These are phyloP conservation scores for Macrotus californicus DNA, from an alignment of 2,113 vertebrate species.

Conservation along the genomic window DNA sequence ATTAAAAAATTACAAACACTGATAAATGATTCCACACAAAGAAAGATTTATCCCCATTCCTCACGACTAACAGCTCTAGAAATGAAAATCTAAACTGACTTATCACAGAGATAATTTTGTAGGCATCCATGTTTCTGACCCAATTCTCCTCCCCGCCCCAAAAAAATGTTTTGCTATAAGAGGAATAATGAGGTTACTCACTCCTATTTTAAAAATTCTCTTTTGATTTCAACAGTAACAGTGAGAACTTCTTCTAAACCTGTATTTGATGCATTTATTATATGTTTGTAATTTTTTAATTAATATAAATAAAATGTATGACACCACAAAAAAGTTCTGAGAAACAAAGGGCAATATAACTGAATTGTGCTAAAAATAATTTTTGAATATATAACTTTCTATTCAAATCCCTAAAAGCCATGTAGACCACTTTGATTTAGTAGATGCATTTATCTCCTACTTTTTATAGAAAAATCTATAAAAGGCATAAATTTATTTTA, in stretches of 20 bases:
- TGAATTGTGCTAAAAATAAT: background rate
- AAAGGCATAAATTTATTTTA: background rate
- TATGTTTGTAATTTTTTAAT: background rate
- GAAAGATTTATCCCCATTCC: background rate
- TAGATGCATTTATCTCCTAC: background rate
- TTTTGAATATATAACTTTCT: background rate
- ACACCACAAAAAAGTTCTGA: background rate
- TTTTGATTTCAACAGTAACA: background rate
- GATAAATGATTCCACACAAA: background rate
- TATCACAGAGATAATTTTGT: background rate
- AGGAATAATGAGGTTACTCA: background rate
- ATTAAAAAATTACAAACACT: no score
- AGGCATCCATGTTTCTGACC: background rate
- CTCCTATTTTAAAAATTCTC: background rate
- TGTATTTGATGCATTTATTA: background rate
- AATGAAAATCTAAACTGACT: background rate
- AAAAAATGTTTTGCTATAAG: background rate
- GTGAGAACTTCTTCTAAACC: background rate
- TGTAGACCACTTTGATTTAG: background rate
- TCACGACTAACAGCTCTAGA: background rate
- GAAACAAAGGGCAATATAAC: background rate
- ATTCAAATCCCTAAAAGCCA: background rate
- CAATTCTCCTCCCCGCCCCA: fast-evolving
- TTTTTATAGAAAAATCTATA: background rate
- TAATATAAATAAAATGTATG: background rate